Base-by-base conservation (phyloP, 2,113 vertebrate genomes). In the Toxotes jaculatrix region DNA sequence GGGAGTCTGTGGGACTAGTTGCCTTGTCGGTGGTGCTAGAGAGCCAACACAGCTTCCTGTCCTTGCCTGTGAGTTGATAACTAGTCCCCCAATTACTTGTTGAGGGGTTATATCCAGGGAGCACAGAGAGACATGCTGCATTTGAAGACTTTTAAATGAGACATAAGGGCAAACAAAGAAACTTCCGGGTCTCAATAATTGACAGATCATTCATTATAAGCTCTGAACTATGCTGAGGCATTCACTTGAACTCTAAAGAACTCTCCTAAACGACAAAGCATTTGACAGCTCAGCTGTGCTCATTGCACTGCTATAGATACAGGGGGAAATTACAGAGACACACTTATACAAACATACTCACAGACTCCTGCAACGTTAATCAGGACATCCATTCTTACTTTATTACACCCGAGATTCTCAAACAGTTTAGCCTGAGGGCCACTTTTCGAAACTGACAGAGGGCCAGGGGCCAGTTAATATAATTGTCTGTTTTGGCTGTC, bases 11-110 rank as follows among this genome's bases (percentile, higher is more conserved):
- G 65, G 63, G 74, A 82, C 86, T 63, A 70, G 83, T 83, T 77
- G 56, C 74, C 40, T 81, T 45, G 51, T 59, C 27, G 1, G 66
- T 65, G 59, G 51, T 53, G 77, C 59, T 17, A 19, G 7, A 67
- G 45, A 78, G 65, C 65, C 83, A 49, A 31, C 68, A 7, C 61
- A 60, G 62, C 55, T 71, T 59, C 77, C 65, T 31, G 47, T 66
- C 74, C 13, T 21, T 17, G 75, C 49, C 61, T 74, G 49, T 23
- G 47, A 72, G 75, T 67, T 53, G 57, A 57, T 84, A 91, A 78
- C 88, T 84, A 88, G 88, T 83, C 53, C 27, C 62, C 92, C 86
- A 91, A 92, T 93, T 93, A 93, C 82, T 74, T 74, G 65, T 83
- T 70, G 77, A 88, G 76, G 56, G 57, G 65, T 57, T 36, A 71